Percentiles rank a stretch among this genome's conserved stretches.
phyloP scores from a whole-genome alignment of 2,797 vertebrate genomes.

The Acropternis orthonyx region DNA sequence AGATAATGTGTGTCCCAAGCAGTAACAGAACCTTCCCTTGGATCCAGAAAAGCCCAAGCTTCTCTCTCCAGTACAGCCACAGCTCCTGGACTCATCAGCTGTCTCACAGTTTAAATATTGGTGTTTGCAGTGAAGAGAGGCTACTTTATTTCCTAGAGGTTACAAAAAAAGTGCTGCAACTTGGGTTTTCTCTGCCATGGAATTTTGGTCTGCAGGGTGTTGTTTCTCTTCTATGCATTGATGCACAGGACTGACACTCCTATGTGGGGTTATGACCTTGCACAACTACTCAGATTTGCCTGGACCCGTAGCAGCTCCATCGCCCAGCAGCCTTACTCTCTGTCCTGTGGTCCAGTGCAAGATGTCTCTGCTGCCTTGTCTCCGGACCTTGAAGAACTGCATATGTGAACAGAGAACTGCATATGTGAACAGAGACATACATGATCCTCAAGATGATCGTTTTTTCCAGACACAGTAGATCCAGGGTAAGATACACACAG shows the following conservation, averaged over 20 bases:
- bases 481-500: neutral
- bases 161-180: neutral
- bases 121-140: neutral
- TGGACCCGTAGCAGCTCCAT: neutral
- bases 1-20: neutral
- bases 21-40: neutral
- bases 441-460: neutral
- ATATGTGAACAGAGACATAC: neutral
- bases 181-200: neutral
- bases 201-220: neutral
- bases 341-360: neutral
- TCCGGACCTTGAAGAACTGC: neutral
- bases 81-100: neutral
- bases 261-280: neutral
- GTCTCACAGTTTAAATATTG: neutral
- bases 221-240: neutral
- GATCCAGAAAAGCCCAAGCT: neutral
- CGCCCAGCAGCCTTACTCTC: neutral
- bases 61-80: neutral
- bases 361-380: neutral
- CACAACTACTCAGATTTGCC: neutral
- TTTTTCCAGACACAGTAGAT: neutral
- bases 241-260: neutral
- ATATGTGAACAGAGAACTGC: rapidly evolving
- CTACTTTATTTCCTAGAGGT: neutral